Evolutionary conservation across 2,113 vertebrate genomes (phyloP).

Genomic region (Brachirus orientalis): DNA sequence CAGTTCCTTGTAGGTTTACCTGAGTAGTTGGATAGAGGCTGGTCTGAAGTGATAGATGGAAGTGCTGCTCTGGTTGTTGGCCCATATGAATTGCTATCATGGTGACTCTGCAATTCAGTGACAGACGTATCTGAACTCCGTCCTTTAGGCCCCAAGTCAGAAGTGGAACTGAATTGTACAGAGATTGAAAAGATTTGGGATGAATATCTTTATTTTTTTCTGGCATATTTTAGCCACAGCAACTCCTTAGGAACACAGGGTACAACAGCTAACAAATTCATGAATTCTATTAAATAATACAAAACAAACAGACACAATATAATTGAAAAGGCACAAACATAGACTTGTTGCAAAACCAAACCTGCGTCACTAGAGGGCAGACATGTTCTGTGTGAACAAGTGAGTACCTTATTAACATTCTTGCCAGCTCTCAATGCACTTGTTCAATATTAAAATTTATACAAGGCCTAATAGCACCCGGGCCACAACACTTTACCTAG

Average conservation of each 20-base stretch:
- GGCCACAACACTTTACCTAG: slow-evolving; percentile 49
- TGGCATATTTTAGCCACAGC: no score
- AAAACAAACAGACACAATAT: no score
- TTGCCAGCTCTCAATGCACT: slow-evolving; percentile 59
- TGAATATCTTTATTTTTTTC: no score
- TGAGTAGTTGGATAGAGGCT: slow-evolving; percentile 93
- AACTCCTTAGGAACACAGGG: no score
- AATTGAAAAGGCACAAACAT: slow-evolving; percentile 2
- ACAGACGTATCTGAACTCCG: slow-evolving; percentile 85
- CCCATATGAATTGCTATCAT: slow-evolving; percentile 83
- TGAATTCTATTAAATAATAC: no score
- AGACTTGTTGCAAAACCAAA: slow-evolving; percentile 12
- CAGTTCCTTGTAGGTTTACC: slow-evolving; percentile 74
- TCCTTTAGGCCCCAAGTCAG: slow-evolving; percentile 92
- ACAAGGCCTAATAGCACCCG: slow-evolving; percentile 61
- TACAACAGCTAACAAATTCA: no score
- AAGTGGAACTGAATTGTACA: slow-evolving; percentile 86
- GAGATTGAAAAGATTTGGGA: slow-evolving; percentile 8
- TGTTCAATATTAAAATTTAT: slow-evolving; percentile 74
- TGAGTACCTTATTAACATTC: slow-evolving; percentile 68
- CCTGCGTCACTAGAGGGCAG: slow-evolving; percentile 67
- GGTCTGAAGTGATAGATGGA: slow-evolving; percentile 87
- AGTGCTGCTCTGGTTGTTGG: slow-evolving; percentile 84
- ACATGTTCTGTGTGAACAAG: slow-evolving; percentile 14
- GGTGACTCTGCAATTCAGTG: slow-evolving; percentile 86